Conservation (phyloP, 2,113 vertebrate species). For the Pseudopipra pipra region DNA sequence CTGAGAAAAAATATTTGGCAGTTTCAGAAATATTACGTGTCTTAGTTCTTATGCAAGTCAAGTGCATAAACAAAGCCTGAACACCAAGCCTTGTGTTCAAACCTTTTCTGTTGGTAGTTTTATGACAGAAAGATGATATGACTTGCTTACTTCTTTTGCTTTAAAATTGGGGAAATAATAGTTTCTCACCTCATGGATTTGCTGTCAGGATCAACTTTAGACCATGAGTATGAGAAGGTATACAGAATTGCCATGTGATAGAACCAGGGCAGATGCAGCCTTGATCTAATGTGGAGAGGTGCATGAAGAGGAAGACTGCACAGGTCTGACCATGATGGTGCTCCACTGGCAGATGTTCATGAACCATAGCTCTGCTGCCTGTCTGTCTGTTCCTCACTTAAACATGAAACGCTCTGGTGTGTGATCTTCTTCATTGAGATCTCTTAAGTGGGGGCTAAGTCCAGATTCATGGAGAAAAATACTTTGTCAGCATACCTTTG, state of each 20-base stretch:
- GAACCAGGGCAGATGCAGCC: not conserved
- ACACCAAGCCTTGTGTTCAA: not conserved
- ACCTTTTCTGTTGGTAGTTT: not conserved
- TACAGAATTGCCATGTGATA: not conserved
- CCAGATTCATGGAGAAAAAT: not conserved
- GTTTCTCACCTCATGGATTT: not conserved
- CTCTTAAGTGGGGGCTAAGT: not conserved
- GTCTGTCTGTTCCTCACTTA: not conserved
- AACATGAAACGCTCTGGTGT: not conserved
- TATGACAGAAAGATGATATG: not conserved
- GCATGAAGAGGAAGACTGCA: not conserved
- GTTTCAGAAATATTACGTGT: not conserved
- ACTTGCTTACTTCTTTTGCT: not conserved
- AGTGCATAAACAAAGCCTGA: not conserved
- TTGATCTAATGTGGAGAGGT: not conserved
- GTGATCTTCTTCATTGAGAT: not conserved
- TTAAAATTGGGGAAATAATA: not conserved
- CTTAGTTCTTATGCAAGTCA: not conserved
- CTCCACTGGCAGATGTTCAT: not conserved
- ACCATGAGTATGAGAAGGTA: not conserved
- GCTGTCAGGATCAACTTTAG: not conserved
- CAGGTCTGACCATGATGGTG: accelerated
- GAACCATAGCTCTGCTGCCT: not conserved
- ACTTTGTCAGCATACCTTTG: not conserved
- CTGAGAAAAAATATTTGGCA: not conserved